phyloP scores from a whole-genome alignment of 2,113 vertebrate species.

The Tonatia bakeri region DNA sequence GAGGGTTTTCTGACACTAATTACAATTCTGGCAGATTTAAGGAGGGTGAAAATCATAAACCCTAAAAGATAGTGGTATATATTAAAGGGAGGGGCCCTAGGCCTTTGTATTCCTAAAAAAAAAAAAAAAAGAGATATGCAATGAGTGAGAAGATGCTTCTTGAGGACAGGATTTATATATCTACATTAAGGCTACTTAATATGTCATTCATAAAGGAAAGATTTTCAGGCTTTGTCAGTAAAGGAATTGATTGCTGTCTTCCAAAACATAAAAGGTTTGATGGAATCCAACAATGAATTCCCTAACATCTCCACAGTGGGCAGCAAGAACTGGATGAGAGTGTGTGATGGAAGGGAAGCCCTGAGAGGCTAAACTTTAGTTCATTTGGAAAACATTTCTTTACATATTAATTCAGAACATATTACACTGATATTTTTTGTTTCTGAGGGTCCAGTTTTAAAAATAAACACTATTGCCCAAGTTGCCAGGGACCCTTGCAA shows the following conservation, averaged over 20 bases:
- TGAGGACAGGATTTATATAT: background rate
- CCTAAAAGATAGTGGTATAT: background rate
- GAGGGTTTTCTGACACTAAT: background rate
- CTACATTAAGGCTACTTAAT: background rate
- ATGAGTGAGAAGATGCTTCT: background rate
- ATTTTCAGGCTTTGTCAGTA: background rate
- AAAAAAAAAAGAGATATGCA: background rate
- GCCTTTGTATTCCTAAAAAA: background rate
- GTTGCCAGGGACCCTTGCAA: background rate
- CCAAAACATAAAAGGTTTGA: background rate
- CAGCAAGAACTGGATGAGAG: background rate
- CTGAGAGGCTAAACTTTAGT: background rate
- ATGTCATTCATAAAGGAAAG: background rate
- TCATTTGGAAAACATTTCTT: background rate
- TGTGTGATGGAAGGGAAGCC: background rate
- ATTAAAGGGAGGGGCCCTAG: background rate
- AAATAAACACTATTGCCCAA: background rate
- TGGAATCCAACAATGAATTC: background rate
- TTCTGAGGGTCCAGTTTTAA: background rate
- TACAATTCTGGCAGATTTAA: background rate
- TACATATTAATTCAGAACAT: background rate
- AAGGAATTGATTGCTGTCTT: background rate
- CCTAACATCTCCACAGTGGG: background rate
- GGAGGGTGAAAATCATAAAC: background rate
- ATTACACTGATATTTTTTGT: background rate